A percentile compares a stretch with the other conserved stretches of the same genome.
phyloP scores from a whole-genome alignment of 2,113 vertebrate species.

The Microcebus tavaratra region DNA sequence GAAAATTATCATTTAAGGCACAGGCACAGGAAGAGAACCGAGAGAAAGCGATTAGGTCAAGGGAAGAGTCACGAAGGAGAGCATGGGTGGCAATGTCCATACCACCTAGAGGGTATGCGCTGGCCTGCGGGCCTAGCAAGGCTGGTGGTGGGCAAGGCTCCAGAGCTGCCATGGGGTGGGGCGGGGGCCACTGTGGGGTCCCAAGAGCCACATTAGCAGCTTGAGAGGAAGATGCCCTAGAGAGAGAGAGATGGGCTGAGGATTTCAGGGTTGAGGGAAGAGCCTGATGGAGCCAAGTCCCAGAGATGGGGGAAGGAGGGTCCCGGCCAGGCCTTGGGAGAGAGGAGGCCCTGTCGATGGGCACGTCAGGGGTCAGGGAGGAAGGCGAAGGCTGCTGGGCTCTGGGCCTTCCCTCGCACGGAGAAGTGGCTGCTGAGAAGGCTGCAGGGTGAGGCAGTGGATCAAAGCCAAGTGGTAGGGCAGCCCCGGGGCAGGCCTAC shows the following conservation, averaged over 20 bases:
- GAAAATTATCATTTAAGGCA: not conserved
- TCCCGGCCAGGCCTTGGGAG: not conserved
- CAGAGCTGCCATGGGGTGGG: too few relatives aligned
- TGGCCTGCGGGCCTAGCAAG: not conserved
- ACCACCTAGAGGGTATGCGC: fast-evolving
- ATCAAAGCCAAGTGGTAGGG: not conserved
- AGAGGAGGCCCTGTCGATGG: not conserved
- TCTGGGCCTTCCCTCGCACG: not conserved
- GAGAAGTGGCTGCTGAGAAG: not conserved
- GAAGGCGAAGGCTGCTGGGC: fast-evolving
- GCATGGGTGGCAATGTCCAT: fast-evolving
- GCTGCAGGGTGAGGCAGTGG: not conserved
- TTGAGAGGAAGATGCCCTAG: not conserved
- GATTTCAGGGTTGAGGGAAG: not conserved
- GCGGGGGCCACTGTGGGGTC: fast-evolving
- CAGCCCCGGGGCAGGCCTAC: too few relatives aligned
- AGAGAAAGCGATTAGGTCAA: not conserved
- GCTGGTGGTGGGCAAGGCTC: not conserved
- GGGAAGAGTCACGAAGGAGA: not conserved
- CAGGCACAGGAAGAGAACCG: not conserved
- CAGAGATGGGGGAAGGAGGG: too few relatives aligned
- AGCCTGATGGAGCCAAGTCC: not conserved
- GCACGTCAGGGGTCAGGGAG: not conserved
- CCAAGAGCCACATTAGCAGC: not conserved
- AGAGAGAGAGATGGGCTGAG: too few relatives aligned